Percentiles rank a stretch among this genome's conserved stretches.
Conservation (phyloP, 2,113 vertebrate genomes). For the Tachuris rubrigastra region DNA sequence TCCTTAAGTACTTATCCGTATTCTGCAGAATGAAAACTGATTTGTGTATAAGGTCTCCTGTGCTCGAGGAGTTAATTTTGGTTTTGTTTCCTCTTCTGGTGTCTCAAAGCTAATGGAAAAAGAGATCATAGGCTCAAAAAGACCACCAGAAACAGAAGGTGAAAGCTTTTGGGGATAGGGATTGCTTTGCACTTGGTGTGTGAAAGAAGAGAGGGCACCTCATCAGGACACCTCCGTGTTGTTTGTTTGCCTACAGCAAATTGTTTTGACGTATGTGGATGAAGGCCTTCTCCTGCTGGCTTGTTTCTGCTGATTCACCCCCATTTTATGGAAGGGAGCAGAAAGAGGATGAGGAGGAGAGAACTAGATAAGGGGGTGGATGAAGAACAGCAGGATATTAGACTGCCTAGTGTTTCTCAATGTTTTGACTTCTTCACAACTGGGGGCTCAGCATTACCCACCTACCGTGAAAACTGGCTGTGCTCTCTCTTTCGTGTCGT, state of each 20-base stretch:
- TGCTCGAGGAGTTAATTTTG: not conserved
- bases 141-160: not conserved
- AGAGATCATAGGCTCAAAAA: not conserved
- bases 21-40: not conserved
- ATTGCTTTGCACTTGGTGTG: not conserved
- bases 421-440: conserved; percentile 23
- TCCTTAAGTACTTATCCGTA: not conserved
- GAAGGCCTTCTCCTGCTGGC: conserved; percentile 17
- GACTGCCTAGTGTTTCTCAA: conserved; percentile 57
- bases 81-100: not conserved
- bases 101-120: not conserved
- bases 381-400: conserved; percentile 46
- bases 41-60: not conserved
- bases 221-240: not conserved
- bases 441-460: conserved; percentile 57
- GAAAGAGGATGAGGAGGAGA: conserved; percentile 17
- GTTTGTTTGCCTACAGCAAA: not conserved
- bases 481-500: conserved; percentile 43
- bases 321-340: not conserved
- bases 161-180: not conserved
- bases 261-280: not conserved
- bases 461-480: conserved; percentile 60
- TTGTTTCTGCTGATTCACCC: conserved; percentile 41
- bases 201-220: not conserved
- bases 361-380: not conserved